phyloP scores from a whole-genome alignment of 2,888 invertebrate species.

The Magallana nippona region DNA sequence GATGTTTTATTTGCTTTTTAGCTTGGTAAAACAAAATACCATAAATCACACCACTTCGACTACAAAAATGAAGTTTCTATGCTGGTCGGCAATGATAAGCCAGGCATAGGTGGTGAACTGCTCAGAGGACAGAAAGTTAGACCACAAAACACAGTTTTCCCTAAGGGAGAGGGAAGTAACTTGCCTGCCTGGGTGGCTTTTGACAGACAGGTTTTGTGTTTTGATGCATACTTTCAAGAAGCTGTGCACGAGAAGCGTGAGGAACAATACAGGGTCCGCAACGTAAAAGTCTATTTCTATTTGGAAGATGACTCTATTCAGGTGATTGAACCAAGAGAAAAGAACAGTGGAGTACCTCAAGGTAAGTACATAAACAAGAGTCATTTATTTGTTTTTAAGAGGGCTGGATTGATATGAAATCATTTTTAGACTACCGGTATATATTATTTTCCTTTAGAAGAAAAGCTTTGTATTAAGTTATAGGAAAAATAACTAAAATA shows the following conservation, averaged over 20 bases:
- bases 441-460: too few relatives aligned
- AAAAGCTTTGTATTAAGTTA: too few relatives aligned
- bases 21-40: slow-evolving; percentile 85
- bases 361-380: slow-evolving; percentile 82
- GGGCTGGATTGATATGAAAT: too few relatives aligned
- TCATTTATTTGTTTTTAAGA: too few relatives aligned
- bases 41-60: slow-evolving; percentile 84
- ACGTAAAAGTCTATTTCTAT: slow-evolving; percentile 91
- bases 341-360: slow-evolving; percentile 92
- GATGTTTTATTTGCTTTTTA: slow-evolving; percentile 69
- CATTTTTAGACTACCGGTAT: too few relatives aligned
- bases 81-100: slow-evolving; percentile 84
- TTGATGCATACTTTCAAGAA: slow-evolving; percentile 90
- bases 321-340: slow-evolving; percentile 89
- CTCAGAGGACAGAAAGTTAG: slow-evolving; percentile 81
- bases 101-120: slow-evolving; percentile 84
- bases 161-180: slow-evolving; percentile 87
- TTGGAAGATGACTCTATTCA: slow-evolving; percentile 95
- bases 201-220: slow-evolving; percentile 90
- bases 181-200: slow-evolving; percentile 92
- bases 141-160: slow-evolving; percentile 87
- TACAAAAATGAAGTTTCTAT: slow-evolving; percentile 80
- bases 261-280: slow-evolving; percentile 86
- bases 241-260: slow-evolving; percentile 87
- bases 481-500: too few relatives aligned